These are phyloP conservation scores for Camelus dromedarius DNA, from an alignment of 2,113 vertebrate species.

Conservation along the genomic window DNA sequence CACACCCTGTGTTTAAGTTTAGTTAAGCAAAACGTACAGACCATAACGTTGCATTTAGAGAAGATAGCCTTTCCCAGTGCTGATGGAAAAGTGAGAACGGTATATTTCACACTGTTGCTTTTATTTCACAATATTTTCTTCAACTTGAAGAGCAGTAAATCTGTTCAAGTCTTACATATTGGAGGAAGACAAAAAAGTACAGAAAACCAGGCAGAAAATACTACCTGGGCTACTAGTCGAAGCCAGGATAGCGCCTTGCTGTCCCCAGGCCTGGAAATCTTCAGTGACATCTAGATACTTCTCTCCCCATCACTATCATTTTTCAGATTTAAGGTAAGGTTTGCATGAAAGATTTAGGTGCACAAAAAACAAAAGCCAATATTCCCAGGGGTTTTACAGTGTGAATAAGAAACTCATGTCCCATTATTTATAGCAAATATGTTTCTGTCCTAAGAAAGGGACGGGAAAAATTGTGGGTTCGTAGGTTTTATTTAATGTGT, in stretches of 20 bases:
- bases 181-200: background rate
- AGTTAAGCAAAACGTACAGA: background rate
- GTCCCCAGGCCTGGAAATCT: background rate
- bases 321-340: conserved; percentile 14
- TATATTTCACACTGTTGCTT: background rate
- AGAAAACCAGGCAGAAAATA: background rate
- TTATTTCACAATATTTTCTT: background rate
- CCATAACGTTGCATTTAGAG: background rate
- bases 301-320: background rate
- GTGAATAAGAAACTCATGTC: background rate
- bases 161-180: background rate
- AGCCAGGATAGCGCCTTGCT: background rate
- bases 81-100: background rate
- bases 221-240: background rate
- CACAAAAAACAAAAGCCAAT: background rate
- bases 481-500: conserved; percentile 8
- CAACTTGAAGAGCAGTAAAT: background rate
- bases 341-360: background rate
- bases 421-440: background rate
- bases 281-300: background rate
- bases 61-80: background rate
- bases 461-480: conserved; percentile 20
- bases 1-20: background rate
- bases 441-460: conserved; percentile 36
- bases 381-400: background rate